Conservation (phyloP, 1,140 invertebrate species). For the Oryzaephilus surinamensis region DNA sequence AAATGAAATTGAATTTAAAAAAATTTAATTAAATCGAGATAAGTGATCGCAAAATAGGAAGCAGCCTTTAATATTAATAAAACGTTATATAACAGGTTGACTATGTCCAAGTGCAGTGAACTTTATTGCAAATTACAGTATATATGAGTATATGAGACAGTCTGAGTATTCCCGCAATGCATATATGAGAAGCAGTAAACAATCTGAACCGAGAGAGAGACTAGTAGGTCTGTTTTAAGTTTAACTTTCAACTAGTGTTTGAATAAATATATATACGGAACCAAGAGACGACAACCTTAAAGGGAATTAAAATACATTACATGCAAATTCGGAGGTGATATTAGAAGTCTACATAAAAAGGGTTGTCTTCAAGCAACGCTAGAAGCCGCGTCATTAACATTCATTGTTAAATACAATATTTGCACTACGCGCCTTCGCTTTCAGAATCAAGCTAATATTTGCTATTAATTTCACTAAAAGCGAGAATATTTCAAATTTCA, state of each 20-base stretch:
- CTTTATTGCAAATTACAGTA: no score
- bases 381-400: constrained; percentile 20
- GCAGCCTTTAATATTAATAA: no score
- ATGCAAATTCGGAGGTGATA: constrained; percentile 25
- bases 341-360: constrained; percentile 22
- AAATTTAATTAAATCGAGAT: no score
- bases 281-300: constrained; percentile 7
- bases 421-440: constrained; percentile 22
- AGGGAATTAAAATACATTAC: constrained; percentile 19
- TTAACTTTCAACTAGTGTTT: background rate
- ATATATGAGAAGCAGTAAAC: constrained; percentile 6
- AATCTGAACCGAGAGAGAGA: constrained; percentile 3
- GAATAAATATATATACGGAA: constrained; percentile 6
- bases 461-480: constrained; percentile 24
- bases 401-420: constrained; percentile 28
- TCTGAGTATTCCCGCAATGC: constrained; percentile 5
- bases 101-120: no score
- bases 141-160: background rate
- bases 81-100: no score
- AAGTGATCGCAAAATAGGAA: no score
- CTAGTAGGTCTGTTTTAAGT: background rate
- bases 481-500: constrained; percentile 15
- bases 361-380: constrained; percentile 18
- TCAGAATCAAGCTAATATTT: constrained; percentile 23
- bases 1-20: no score